These are phyloP conservation scores for Myzus persicae DNA, from an alignment of 1,140 invertebrate species.

Conservation along the genomic window DNA sequence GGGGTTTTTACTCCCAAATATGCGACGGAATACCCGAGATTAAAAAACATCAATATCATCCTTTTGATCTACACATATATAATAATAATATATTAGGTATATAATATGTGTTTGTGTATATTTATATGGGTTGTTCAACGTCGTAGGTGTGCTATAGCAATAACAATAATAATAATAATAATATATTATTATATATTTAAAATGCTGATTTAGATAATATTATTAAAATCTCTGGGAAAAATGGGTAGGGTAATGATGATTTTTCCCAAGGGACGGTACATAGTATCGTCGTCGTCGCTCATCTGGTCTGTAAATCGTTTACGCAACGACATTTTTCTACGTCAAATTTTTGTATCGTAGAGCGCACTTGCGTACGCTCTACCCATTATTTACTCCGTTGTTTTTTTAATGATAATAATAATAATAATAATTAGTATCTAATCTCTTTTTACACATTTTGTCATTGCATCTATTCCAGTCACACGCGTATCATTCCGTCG, in stretches of 20 bases:
- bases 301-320: background rate
- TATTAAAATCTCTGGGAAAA: background rate
- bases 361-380: background rate
- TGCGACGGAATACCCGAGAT: background rate
- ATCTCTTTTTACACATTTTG: background rate
- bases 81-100: no score
- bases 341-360: background rate
- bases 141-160: background rate
- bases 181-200: no score
- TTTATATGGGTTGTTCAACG: background rate
- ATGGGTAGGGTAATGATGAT: background rate
- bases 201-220: background rate
- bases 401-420: background rate
- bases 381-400: background rate
- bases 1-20: background rate
- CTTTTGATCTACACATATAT: background rate
- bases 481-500: background rate
- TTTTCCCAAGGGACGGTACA: background rate
- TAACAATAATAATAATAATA: background rate
- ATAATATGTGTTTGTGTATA: background rate
- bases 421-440: background rate
- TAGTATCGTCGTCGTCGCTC: background rate
- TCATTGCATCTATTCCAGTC: background rate
- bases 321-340: background rate
- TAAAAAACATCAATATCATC: constrained; percentile 54